Evolutionary conservation across 2,797 vertebrate species (phyloP), one percentile per base, ranked within the genome.

Genomic region (Sparus aurata): DNA sequence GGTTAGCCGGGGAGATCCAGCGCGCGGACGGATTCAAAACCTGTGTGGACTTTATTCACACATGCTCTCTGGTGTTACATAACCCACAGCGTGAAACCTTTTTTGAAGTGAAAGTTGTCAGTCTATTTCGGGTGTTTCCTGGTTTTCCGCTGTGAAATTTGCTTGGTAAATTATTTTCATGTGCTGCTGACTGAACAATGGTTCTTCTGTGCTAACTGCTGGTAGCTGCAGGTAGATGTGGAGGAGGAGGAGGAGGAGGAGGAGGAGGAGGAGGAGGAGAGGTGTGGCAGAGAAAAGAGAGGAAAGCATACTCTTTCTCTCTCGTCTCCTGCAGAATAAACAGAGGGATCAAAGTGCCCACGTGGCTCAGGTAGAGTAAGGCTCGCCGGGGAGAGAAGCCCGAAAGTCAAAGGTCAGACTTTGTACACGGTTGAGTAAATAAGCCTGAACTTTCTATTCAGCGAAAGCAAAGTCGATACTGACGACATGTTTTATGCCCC

Each of bases 291-390:
- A 34, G 30, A 7, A 34, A 58, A 47, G 9, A 23, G 77, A 66
- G 27, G 84, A 76, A 46, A 67, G 67, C 17, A 22, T 34, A 15
- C 34, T 38, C 38, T 38, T 38, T 38, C 70, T 45, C 25, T 73
- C 27, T 52, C 62, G 0, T 61, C 57, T 82, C 55, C 80, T 67
- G 75, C 78, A 70, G 63, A 70, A 74, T 46, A 82, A 85, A 82
- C 57, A 45, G 4, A 82, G 8, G 55, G 79, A 74, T 92, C 86
- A 87, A 88, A 92, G 83, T 80, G 77, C 79, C 68, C 49, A 49
- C 12, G 9, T 41, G 45, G 60, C 69, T 87, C 77, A 83, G 80
- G 87, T 89, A 68, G 76, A 80, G 45, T 47, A n/a, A 65, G 17
- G 22, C 15, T 23, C 43, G 22, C 2, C 47, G 64, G 34, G 13